Evolutionary conservation across 2,797 vertebrate species (phyloP), one percentile per base, ranked within the genome.

Genomic region (Karalla daura): DNA sequence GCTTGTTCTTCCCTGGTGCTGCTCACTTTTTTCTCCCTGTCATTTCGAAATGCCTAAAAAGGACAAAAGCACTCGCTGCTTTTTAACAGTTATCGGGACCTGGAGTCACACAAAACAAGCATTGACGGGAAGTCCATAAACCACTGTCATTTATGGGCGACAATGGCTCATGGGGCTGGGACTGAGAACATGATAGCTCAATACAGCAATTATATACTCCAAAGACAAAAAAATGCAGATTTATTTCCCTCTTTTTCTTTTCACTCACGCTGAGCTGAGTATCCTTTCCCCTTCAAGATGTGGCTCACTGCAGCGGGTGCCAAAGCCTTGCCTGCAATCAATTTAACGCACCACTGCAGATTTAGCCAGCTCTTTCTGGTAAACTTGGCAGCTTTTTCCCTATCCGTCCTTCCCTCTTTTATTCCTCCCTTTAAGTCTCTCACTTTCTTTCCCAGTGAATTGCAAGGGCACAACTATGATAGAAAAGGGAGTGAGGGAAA

Each of bases 21-120:
- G 30, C 54, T 53, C 70, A 44, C 18, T 56, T 70, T 73, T 84
- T 67, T 43, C 65, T 61, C 76, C 84, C 63, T 84, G 78, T 88
- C 74, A 83, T 84, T 87, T 85, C n/a, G 5, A 84, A 78, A 84
- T 78, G 68, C 83, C 84, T 86, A 88, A 89, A 86, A 91, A 88
- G 82, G 86, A 59, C 54, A 89, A 83, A 84, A 67, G 76, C 5
- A 21, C 62, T 61, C 13, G 10, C 28, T 44, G 63, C 53, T 41
- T 69, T 63, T 73, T 76, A 44, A 50, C 59, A 30, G 51, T 45
- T 50, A 81, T 63, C 46, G 43, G n/a, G 21, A 51, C 39, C 59
- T 46, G n/a, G 17, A 74, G 46, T 62, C 62, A 41, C 15, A 17
- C 36, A 32, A 62, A 71, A 66, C 30, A 54, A 27, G 35, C 21